Evolutionary conservation across 2,888 invertebrate genomes (phyloP), one percentile per base, ranked within the genome.

Genomic region (Drepanosiphum platanoidis): DNA sequence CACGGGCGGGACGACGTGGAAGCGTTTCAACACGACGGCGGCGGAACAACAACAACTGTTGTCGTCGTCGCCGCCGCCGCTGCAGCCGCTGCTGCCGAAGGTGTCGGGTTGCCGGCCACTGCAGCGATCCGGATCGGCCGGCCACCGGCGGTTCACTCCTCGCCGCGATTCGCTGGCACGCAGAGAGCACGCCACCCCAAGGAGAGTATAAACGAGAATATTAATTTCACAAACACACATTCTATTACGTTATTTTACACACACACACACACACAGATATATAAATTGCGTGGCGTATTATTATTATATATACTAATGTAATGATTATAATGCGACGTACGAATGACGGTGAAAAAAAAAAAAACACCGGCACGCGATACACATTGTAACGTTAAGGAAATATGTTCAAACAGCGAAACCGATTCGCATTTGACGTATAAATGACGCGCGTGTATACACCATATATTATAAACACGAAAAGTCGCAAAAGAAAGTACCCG

Each of bases 171-270:
- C 79, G n/a, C 66, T 68, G 66, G 22, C 22, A 30, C 42, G 22
- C 46, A 32, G 42, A 42, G 15, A 30, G 42, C 27, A 39, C 74
- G 30, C 64, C 30, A 30, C 27, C 11, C 58, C 75, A 58, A 15
- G n/a, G 66, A 66, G 66, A 22, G 46, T 46, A 46, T 39, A 46
- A 66, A 68, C 46, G 79, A 79, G 42, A 79, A 46, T 79, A 79
- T 79, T 79, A 79, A 79, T 79, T 79, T 66, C 66, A 79, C n/a
- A n/a, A n/a, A n/a, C 42, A 42, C 52, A 27, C 64, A 77, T 86
- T 36, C 42, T 46, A 61, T 46, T 46, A 46, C 46, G 46, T 46
- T 46, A n/a, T n/a, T n/a, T n/a, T n/a, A 46, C 46, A 46, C 46
- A 15, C 3, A 46, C 46, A 15, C 13, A 15, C 18, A 52, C 18